A percentile compares a stretch with the other conserved stretches of the same genome.
Evolutionary conservation across 2,113 vertebrate species (phyloP).

Genomic region (Nasalis larvatus): DNA sequence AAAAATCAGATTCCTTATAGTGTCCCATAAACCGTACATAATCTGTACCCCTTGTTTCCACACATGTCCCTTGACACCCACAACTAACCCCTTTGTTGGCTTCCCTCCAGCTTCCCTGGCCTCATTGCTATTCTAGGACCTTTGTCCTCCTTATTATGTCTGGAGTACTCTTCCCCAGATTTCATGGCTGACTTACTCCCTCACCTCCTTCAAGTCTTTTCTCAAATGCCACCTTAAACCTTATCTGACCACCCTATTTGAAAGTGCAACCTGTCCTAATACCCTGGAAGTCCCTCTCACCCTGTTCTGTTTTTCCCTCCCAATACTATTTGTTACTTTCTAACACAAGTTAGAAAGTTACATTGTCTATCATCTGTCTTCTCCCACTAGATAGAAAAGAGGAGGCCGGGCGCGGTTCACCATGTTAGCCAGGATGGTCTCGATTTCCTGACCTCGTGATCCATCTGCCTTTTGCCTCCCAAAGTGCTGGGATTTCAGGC

Average conservation of each 20-base stretch:
- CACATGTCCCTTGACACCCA: not conserved
- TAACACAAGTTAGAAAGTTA: not conserved
- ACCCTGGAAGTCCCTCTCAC: not conserved
- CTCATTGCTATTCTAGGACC: not conserved
- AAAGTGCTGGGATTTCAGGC: too few relatives aligned
- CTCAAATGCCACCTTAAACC: slow-evolving; percentile 18
- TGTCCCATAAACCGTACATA: not conserved
- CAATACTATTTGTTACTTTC: not conserved
- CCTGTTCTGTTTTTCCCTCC: not conserved
- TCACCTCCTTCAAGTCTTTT: slow-evolving; percentile 30
- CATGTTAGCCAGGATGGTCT: too few relatives aligned
- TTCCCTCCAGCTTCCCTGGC: not conserved
- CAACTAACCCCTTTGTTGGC: not conserved
- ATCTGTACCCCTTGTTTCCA: not conserved
- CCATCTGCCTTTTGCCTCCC: too few relatives aligned
- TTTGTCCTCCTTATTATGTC: slow-evolving; percentile 5
- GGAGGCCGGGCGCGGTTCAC: too few relatives aligned
- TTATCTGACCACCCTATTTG: not conserved
- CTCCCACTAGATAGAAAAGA: not conserved
- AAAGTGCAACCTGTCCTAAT: not conserved
- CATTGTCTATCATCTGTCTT: not conserved
- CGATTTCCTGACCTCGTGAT: too few relatives aligned
- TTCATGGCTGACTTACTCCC: slow-evolving; percentile 10
- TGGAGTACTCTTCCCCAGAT: not conserved
- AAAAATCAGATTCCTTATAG: slow-evolving; percentile 1